A percentile compares a stretch with the other conserved stretches of the same genome.
phyloP scores from a whole-genome alignment of 2,888 invertebrate species.

The Chironomus riparius region DNA sequence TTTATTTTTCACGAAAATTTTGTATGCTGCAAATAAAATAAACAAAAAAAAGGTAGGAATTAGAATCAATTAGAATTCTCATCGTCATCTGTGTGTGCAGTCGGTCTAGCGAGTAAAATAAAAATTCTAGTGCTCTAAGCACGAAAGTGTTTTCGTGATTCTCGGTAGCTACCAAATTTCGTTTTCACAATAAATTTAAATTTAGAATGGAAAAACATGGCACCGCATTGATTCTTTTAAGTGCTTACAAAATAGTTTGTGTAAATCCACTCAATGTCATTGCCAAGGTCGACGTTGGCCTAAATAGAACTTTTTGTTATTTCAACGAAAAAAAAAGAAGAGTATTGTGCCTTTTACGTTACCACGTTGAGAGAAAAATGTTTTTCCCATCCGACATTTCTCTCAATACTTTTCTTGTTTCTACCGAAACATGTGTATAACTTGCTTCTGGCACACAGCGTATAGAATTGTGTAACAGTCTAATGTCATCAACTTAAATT shows the following conservation, averaged over 20 bases:
- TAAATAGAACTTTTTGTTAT: neutral
- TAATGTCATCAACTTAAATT: neutral
- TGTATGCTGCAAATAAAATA: neutral
- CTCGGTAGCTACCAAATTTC: no score
- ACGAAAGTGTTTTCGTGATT: no score
- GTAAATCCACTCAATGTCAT: slow-evolving; percentile 1
- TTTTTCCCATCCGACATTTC: neutral
- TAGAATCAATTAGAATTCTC: neutral
- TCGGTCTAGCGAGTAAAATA: neutral
- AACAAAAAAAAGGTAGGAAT: no score
- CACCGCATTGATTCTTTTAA: neutral
- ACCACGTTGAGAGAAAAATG: no score
- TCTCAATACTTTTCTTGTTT: neutral
- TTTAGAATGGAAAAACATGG: neutral
- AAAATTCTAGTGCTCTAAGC: neutral
- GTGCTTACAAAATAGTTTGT: neutral
- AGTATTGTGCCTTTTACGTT: neutral
- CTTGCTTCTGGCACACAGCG: neutral
- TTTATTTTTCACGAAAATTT: neutral
- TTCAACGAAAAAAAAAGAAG: neutral
- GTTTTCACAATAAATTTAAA: neutral
- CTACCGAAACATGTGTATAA: neutral
- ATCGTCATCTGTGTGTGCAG: neutral
- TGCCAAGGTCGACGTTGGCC: neutral
- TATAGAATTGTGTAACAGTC: neutral